phyloP scores from a whole-genome alignment of 2,888 invertebrate species.

The Cheilosia soror region DNA sequence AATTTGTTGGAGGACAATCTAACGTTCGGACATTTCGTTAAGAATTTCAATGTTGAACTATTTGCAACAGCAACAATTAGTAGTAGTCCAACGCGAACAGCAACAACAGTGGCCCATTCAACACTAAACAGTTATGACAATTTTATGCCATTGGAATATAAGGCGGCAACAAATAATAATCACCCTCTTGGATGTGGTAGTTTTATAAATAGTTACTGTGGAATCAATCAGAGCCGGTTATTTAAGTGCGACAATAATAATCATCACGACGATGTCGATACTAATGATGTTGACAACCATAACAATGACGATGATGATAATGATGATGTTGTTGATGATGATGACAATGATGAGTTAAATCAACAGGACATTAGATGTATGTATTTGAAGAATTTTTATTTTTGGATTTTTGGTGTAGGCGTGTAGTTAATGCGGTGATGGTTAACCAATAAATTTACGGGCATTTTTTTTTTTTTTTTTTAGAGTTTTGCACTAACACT shows the following conservation, averaged over 20 bases:
- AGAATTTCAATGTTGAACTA: constrained; percentile 50
- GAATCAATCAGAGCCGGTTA: constrained; percentile 61
- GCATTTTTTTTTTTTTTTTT: not conserved
- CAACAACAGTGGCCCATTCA: constrained; percentile 20
- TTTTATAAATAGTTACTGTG: constrained; percentile 58
- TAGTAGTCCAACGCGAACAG: not conserved
- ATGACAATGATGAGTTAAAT: constrained; percentile 62
- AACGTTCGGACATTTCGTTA: constrained; percentile 60
- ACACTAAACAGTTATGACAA: constrained; percentile 57
- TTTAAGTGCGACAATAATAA: constrained; percentile 71
- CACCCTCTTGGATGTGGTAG: constrained; percentile 52
- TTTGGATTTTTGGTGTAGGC: not conserved
- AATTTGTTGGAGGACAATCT: constrained; percentile 53
- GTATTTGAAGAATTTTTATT: constrained; percentile 34
- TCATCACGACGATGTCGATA: constrained; percentile 45
- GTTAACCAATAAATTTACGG: not conserved
- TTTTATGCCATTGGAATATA: constrained; percentile 63
- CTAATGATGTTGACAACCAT: not conserved
- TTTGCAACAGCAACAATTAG: constrained; percentile 31
- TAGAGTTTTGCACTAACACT: not conserved
- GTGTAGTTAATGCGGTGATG: not conserved
- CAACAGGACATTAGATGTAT: constrained; percentile 73
- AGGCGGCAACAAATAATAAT: constrained; percentile 16
- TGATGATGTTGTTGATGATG: constrained; percentile 43
- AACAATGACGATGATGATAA: constrained; percentile 18